These are phyloP conservation scores for Barbus barbus DNA, from an alignment of 2,113 vertebrate genomes.

Conservation along the genomic window DNA sequence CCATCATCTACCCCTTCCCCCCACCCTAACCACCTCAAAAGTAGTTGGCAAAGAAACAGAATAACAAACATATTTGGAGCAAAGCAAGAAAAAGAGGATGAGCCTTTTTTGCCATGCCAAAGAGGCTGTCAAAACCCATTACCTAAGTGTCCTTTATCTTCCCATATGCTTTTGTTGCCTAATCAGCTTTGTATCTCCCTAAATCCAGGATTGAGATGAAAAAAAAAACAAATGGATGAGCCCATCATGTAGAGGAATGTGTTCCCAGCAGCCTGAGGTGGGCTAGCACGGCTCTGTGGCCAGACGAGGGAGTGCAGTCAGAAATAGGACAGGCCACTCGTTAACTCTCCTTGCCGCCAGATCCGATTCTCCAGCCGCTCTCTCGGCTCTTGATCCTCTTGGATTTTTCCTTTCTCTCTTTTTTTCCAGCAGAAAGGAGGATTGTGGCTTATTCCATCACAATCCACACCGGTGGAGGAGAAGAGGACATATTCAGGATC, in stretches of 20 bases:
- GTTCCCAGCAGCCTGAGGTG: slow-evolving; percentile 43
- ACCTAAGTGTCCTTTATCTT: slow-evolving; percentile 84
- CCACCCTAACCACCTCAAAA: slow-evolving; percentile 65
- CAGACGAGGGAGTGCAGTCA: slow-evolving; percentile 53
- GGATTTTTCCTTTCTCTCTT: slow-evolving; percentile 57
- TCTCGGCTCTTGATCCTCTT: slow-evolving; percentile 71
- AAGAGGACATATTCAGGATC: slow-evolving; percentile 65
- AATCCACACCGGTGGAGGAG: slow-evolving; percentile 65
- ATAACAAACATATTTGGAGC: slow-evolving; percentile 77
- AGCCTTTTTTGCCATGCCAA: slow-evolving; percentile 71
- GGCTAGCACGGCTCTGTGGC: slow-evolving; percentile 64
- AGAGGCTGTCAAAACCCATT: slow-evolving; percentile 81
- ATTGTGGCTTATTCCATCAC: slow-evolving; percentile 76
- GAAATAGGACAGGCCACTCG: slow-evolving; percentile 51
- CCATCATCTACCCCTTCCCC: slow-evolving; percentile 67
- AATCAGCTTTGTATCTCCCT: slow-evolving; percentile 89
- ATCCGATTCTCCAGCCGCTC: slow-evolving; percentile 67
- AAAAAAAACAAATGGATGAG: slow-evolving; percentile 76
- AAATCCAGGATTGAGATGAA: slow-evolving; percentile 88
- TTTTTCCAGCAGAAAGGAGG: slow-evolving; percentile 70
- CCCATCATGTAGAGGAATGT: slow-evolving; percentile 64
- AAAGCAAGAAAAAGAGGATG: slow-evolving; percentile 69
- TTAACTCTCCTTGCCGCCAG: slow-evolving; percentile 53
- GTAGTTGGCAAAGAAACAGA: slow-evolving; percentile 66
- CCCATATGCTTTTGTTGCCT: slow-evolving; percentile 84